Evolutionary conservation across 1,140 invertebrate genomes (phyloP).

Genomic region (Diprion similis): DNA sequence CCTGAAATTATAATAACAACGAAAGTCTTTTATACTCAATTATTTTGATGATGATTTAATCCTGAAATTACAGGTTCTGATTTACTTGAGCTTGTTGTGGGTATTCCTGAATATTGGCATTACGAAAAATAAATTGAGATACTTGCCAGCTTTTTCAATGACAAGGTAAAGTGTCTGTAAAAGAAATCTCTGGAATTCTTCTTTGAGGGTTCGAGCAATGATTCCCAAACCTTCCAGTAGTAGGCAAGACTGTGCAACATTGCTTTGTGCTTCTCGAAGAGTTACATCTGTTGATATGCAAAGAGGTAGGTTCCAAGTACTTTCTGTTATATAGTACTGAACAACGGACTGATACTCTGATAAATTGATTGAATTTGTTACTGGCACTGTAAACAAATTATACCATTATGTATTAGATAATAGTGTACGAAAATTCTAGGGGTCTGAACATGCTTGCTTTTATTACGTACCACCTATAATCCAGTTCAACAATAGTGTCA

Average conservation of each 20-base stretch:
- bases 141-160: constrained; percentile 70
- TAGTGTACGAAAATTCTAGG: constrained; percentile 13
- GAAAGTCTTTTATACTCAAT: background rate
- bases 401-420: constrained; percentile 13
- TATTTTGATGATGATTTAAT: too few species aligned
- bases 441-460: background rate
- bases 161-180: constrained; percentile 71
- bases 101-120: too few species aligned
- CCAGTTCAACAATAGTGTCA: constrained; percentile 63
- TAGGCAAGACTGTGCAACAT: constrained; percentile 67
- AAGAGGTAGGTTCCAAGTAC: constrained; percentile 67
- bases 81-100: too few species aligned
- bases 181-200: constrained; percentile 64
- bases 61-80: too few species aligned
- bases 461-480: constrained; percentile 56
- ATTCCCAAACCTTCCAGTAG: constrained; percentile 70
- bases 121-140: constrained; percentile 14
- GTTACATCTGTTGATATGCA: constrained; percentile 50
- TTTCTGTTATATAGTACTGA: constrained; percentile 61
- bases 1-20: constrained; percentile 54
- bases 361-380: constrained; percentile 27
- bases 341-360: constrained; percentile 59
- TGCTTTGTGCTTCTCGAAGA: constrained; percentile 63
- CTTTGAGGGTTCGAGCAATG: constrained; percentile 60
- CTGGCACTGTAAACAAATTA: constrained; percentile 41